Evolutionary conservation across 1,140 invertebrate species (phyloP).

Genomic region (Zaprionus davidi): DNA sequence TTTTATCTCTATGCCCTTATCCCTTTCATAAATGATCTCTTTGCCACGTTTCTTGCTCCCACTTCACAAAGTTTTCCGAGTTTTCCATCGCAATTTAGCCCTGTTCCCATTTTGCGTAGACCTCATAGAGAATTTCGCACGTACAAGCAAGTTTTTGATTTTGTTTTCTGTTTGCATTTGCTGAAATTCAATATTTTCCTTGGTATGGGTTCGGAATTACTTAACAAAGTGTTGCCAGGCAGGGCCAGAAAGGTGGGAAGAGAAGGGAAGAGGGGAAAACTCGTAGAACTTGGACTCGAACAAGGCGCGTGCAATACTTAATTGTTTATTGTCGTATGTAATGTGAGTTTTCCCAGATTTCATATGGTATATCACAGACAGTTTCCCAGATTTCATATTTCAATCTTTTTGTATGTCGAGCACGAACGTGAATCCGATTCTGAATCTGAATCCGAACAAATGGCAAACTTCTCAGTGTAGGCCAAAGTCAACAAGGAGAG

Average conservation of each 20-base stretch:
- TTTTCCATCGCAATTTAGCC: background rate
- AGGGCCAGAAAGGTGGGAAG: background rate
- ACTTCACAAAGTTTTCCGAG: background rate
- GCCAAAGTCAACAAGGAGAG: conserved; percentile 40
- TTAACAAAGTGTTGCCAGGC: conserved; percentile 30
- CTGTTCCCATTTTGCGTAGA: conserved; percentile 16
- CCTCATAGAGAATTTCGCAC: conserved; percentile 41
- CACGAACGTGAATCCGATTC: conserved; percentile 29
- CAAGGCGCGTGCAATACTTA: conserved; percentile 30
- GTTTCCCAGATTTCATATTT: conserved; percentile 13
- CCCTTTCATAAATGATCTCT: background rate
- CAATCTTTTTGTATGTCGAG: conserved; percentile 25
- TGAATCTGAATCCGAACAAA: conserved; percentile 14
- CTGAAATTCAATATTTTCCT: conserved; percentile 51
- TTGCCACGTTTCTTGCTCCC: background rate
- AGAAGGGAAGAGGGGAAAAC: background rate
- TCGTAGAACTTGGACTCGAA: background rate
- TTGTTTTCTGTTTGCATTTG: conserved; percentile 17
- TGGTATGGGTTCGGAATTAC: conserved; percentile 15
- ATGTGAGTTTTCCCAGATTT: conserved; percentile 29
- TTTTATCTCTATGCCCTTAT: background rate
- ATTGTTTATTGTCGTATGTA: conserved; percentile 43
- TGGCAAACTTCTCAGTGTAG: conserved; percentile 32
- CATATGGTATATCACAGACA: conserved; percentile 13
- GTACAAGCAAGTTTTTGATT: conserved; percentile 26